Evolutionary conservation across 2,888 invertebrate genomes (phyloP).

Genomic region (Brachyopa scutellaris): DNA sequence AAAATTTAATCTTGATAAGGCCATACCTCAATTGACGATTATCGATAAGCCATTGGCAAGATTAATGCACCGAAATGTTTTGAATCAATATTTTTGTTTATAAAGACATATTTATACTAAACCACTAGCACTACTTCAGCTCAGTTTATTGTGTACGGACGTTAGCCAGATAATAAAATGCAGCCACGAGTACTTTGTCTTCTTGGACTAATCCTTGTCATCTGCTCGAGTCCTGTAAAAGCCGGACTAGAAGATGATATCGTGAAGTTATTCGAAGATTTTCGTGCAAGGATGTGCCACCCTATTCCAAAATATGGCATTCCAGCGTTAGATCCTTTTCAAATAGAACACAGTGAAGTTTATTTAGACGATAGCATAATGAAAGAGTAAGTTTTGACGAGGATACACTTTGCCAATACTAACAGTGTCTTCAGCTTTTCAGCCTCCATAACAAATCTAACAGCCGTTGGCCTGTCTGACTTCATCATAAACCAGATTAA

Average conservation of each 20-base stretch:
- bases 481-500: conserved; percentile 51
- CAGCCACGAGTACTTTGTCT: neutral
- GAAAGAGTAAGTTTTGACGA: conserved; percentile 33
- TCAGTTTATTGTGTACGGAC: conserved; percentile 1
- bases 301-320: conserved; percentile 77
- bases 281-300: conserved; percentile 79
- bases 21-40: neutral
- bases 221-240: neutral
- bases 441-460: conserved; percentile 49
- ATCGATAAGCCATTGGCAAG: conserved; percentile 15
- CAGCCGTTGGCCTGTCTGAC: conserved; percentile 30
- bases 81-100: conserved; percentile 14
- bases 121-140: neutral
- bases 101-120: conserved; percentile 23
- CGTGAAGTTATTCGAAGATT: conserved; percentile 75
- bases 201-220: conserved; percentile 7
- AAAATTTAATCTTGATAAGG: conserved; percentile 15
- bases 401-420: neutral
- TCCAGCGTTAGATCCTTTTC: conserved; percentile 78
- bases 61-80: conserved; percentile 10
- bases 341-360: conserved; percentile 24
- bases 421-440: conserved; percentile 23
- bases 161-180: conserved; percentile 12
- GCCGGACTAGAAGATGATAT: conserved; percentile 74
- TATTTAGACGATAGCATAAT: conserved; percentile 53